phyloP scores from a whole-genome alignment of 2,888 invertebrate genomes.

The Alviniconcha strummeri region DNA sequence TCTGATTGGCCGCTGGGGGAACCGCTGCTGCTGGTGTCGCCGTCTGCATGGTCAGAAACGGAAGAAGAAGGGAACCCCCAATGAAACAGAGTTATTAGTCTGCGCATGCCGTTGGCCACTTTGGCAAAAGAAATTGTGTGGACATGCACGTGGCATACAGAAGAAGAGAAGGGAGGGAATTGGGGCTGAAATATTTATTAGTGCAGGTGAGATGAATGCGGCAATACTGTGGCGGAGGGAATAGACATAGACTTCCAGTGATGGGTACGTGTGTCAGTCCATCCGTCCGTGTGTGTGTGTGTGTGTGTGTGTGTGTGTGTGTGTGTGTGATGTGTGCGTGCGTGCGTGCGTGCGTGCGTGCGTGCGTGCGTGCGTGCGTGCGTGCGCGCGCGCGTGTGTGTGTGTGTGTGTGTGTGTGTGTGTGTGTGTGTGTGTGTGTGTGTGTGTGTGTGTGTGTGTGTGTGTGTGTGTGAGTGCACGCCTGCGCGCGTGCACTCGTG shows the following conservation, averaged over 20 bases:
- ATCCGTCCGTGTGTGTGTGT: not conserved
- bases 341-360: not conserved
- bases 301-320: conserved; percentile 2
- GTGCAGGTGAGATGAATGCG: too few species aligned
- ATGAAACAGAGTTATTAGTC: not conserved
- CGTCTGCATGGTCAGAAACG: conserved; percentile 45
- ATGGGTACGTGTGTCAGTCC: too few species aligned
- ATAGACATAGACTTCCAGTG: too few species aligned
- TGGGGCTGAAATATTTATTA: not conserved
- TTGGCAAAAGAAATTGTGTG: not conserved
- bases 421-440: conserved; percentile 12
- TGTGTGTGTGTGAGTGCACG: not conserved
- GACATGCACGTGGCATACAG: not conserved
- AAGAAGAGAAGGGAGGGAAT: not conserved
- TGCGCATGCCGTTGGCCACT: too few species aligned
- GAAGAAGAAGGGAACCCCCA: not conserved
- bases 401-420: conserved; percentile 14
- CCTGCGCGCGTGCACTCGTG: not conserved
- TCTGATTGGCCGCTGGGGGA: conserved; percentile 65
- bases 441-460: conserved; percentile 11
- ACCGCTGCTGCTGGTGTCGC: conserved; percentile 56
- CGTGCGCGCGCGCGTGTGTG: not conserved
- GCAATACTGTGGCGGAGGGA: too few species aligned
- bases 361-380: not conserved
- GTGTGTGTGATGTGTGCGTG: not conserved